Conservation (phyloP, 2,888 invertebrate species). For the Drosophila pseudotakahashii region DNA sequence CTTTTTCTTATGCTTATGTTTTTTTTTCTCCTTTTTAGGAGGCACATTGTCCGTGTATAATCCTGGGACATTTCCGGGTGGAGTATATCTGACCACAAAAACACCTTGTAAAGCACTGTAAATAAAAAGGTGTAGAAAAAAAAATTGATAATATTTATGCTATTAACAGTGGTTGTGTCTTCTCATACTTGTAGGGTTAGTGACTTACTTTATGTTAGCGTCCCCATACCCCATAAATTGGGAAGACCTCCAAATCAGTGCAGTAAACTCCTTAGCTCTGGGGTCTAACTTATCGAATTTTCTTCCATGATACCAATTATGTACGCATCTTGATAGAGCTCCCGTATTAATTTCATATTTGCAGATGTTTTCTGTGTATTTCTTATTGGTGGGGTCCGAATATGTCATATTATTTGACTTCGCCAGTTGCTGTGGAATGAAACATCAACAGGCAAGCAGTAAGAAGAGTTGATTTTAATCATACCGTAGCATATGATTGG, state of each 20-base stretch:
- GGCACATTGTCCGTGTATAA: constrained; percentile 1
- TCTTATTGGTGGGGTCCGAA: background rate
- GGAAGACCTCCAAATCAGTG: constrained; percentile 11
- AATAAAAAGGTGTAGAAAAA: background rate
- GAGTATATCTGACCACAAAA: constrained; percentile 10
- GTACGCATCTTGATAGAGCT: background rate
- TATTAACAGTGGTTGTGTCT: too few species aligned
- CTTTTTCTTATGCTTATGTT: background rate
- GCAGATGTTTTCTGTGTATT: constrained; percentile 9
- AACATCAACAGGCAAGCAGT: background rate
- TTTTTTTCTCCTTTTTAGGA: background rate
- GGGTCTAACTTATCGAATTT: background rate
- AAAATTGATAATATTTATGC: too few species aligned
- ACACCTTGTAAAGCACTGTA: background rate
- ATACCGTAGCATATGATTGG: background rate
- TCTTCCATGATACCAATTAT: background rate
- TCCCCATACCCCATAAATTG: constrained; percentile 1
- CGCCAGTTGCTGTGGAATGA: background rate
- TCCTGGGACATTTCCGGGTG: background rate
- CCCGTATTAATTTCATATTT: background rate
- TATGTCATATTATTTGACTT: fast-evolving
- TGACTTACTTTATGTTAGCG: background rate
- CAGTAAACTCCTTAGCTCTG: constrained; percentile 1
- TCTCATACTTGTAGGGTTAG: background rate
- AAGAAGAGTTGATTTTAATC: background rate